Evolutionary conservation across 2,888 invertebrate genomes (phyloP).

Genomic region (Pachymerium ferrugineum): DNA sequence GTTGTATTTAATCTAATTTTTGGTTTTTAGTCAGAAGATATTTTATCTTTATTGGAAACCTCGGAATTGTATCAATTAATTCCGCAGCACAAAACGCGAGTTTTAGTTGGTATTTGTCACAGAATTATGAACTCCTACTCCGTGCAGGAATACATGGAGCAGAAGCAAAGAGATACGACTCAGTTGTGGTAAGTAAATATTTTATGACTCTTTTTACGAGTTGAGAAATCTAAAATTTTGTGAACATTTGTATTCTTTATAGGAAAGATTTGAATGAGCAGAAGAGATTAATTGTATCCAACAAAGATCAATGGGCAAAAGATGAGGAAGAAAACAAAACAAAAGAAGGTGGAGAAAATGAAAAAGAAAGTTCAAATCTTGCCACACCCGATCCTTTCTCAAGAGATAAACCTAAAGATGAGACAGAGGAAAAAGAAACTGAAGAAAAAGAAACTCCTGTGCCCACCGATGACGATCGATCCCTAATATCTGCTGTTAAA

Average conservation of each 20-base stretch:
- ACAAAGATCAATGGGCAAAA: not conserved
- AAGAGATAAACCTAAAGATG: not conserved
- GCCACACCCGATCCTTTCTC: not conserved
- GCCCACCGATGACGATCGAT: not conserved
- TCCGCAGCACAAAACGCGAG: constrained; percentile 42
- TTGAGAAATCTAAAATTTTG: not conserved
- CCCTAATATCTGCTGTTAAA: not conserved
- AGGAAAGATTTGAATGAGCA: not conserved
- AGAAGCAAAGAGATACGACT: constrained; percentile 43
- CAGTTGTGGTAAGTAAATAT: constrained; percentile 41
- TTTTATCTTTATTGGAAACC: constrained; percentile 43
- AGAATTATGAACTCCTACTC: constrained; percentile 46
- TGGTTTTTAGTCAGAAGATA: constrained; percentile 41
- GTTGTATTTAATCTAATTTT: not conserved
- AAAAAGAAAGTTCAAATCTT: not conserved
- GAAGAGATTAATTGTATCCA: not conserved
- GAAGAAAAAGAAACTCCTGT: not conserved
- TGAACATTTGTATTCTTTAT: not conserved
- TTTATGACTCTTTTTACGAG: too few relatives aligned
- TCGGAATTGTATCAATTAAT: constrained; percentile 44
- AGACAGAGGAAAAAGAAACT: not conserved
- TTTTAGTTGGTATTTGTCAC: constrained; percentile 45
- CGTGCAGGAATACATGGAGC: constrained; percentile 47
- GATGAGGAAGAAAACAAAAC: not conserved
- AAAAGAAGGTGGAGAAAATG: not conserved